Evolutionary conservation across 2,888 invertebrate genomes (phyloP).

Genomic region (Boloria euphrosyne): DNA sequence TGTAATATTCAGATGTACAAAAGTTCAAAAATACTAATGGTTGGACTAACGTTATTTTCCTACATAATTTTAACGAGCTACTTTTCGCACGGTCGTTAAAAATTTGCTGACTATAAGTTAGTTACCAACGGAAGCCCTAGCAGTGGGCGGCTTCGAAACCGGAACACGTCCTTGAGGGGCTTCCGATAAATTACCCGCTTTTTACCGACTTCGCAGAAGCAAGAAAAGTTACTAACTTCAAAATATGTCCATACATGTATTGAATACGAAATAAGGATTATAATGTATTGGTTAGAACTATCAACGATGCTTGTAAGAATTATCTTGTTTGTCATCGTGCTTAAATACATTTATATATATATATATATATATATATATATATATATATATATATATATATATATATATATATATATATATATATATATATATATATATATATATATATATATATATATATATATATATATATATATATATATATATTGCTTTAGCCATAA

Average conservation of each 20-base stretch:
- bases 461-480: too few relatives aligned
- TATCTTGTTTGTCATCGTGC: too few relatives aligned
- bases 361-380: too few relatives aligned
- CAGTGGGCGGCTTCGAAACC: slow-evolving; percentile 63
- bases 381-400: too few relatives aligned
- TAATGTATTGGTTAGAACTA: neutral
- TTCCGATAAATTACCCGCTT: slow-evolving; percentile 73
- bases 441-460: too few relatives aligned
- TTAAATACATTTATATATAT: too few relatives aligned
- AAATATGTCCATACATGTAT: slow-evolving; percentile 14
- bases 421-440: too few relatives aligned
- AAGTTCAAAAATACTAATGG: neutral
- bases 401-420: too few relatives aligned
- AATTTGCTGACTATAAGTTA: slow-evolving; percentile 48
- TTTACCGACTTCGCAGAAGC: slow-evolving; percentile 26
- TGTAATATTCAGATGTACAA: too few relatives aligned
- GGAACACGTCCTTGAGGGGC: slow-evolving; percentile 71
- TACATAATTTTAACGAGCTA: slow-evolving; percentile 12
- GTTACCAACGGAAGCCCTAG: slow-evolving; percentile 69
- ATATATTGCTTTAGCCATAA: too few relatives aligned
- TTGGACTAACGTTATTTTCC: neutral
- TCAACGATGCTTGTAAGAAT: neutral
- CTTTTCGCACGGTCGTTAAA: slow-evolving; percentile 29
- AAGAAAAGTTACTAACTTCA: slow-evolving; percentile 9
- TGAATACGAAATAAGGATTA: neutral